phyloP scores from a whole-genome alignment of 2,797 vertebrate genomes.

The Cygnus olor region DNA sequence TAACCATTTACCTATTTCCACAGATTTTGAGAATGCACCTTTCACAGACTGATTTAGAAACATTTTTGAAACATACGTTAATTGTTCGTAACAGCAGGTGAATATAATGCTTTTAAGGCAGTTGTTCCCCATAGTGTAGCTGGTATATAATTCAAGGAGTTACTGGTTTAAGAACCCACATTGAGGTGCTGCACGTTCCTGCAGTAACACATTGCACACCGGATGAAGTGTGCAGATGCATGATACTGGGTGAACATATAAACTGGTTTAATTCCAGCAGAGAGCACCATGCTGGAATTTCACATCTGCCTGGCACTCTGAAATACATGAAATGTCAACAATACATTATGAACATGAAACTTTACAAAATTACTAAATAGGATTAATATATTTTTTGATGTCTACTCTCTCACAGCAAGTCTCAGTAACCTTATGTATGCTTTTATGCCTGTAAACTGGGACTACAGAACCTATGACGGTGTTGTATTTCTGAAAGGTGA shows the following conservation, averaged over 20 bases:
- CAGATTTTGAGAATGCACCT: not conserved
- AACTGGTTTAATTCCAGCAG: not conserved
- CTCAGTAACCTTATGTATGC: accelerated
- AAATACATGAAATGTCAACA: accelerated
- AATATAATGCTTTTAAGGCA: not conserved
- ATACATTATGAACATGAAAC: accelerated
- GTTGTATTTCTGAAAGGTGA: not conserved
- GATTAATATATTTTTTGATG: accelerated
- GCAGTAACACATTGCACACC: not conserved
- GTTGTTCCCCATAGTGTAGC: not conserved
- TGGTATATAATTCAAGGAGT: not conserved
- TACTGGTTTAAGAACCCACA: not conserved
- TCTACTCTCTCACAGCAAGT: accelerated
- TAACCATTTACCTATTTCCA: not conserved
- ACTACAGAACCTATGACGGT: not conserved
- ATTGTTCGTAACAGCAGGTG: conserved; percentile 6
- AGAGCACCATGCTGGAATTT: not conserved
- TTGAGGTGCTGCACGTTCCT: not conserved
- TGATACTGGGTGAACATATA: not conserved
- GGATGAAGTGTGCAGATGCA: not conserved
- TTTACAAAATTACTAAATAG: not conserved
- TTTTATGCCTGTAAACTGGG: accelerated
- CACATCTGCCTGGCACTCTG: not conserved
- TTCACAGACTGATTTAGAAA: not conserved
- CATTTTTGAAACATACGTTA: not conserved